Evolutionary conservation across 2,888 invertebrate species (phyloP).

Genomic region (Brenthis daphne): DNA sequence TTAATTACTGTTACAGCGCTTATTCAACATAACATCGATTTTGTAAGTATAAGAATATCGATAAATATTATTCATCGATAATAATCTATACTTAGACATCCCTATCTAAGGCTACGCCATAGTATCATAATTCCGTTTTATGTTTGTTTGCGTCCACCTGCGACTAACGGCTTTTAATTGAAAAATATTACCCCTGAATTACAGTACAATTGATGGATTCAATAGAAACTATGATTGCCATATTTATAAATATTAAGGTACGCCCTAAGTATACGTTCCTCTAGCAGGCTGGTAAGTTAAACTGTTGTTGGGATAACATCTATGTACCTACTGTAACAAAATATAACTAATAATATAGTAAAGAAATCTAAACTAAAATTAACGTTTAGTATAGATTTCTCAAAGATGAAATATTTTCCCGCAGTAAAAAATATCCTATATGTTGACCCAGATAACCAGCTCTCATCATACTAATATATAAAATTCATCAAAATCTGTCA

Average conservation of each 20-base stretch:
- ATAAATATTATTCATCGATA: neutral
- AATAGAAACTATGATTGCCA: conserved; percentile 13
- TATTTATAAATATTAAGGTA: neutral
- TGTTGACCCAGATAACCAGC: too few relatives aligned
- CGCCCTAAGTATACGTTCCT: neutral
- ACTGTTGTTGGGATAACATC: neutral
- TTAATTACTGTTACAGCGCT: too few relatives aligned
- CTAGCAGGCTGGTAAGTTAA: neutral
- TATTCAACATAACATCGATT: too few relatives aligned
- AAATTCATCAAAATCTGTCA: too few relatives aligned
- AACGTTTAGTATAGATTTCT: too few relatives aligned
- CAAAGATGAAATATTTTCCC: too few relatives aligned
- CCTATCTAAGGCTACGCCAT: conserved; percentile 8
- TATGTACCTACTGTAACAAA: neutral
- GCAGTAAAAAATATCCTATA: too few relatives aligned
- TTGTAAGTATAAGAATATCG: too few relatives aligned
- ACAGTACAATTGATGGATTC: conserved; percentile 19
- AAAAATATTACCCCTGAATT: conserved; percentile 52
- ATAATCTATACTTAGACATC: neutral
- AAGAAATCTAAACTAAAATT: too few relatives aligned
- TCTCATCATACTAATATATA: too few relatives aligned
- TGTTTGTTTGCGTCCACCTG: conserved; percentile 45
- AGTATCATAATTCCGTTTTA: conserved; percentile 44
- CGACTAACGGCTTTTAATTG: conserved; percentile 58
- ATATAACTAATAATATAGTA: neutral